Conservation (phyloP, 2,797 vertebrate genomes). For the Gila robusta region DNA sequence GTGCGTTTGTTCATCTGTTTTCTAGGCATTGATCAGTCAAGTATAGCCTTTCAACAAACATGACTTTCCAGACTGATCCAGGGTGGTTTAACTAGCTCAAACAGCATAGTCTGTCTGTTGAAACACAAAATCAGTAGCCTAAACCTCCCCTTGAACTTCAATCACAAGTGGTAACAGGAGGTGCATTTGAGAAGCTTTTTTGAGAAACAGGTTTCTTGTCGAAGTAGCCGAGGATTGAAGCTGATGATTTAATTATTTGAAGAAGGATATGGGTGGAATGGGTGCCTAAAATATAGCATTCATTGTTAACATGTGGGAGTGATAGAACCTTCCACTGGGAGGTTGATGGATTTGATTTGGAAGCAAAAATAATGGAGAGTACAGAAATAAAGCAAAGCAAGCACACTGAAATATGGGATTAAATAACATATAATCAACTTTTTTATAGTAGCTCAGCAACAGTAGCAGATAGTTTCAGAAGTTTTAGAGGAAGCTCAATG, state of each 20-base stretch:
- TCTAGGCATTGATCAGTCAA: not conserved
- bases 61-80: not conserved
- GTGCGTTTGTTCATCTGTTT: not conserved
- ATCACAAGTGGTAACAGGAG: not conserved
- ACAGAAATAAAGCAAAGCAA: not conserved
- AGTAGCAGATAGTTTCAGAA: not conserved
- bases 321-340: not conserved
- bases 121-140: not conserved
- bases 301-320: not conserved
- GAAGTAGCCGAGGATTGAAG: not conserved
- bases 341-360: not conserved
- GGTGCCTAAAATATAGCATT: not conserved
- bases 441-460: not conserved
- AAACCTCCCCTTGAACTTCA: not conserved
- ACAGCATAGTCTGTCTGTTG: not conserved
- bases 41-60: not conserved
- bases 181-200: conserved; percentile 3
- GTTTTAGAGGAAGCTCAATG: not conserved
- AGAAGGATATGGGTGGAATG: not conserved
- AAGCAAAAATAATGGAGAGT: not conserved
- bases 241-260: not conserved
- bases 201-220: not conserved
- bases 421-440: not conserved
- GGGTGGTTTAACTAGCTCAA: not conserved
- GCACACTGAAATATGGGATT: not conserved